phyloP scores from a whole-genome alignment of 1,140 invertebrate species.

The Philotrypesis tridentata region DNA sequence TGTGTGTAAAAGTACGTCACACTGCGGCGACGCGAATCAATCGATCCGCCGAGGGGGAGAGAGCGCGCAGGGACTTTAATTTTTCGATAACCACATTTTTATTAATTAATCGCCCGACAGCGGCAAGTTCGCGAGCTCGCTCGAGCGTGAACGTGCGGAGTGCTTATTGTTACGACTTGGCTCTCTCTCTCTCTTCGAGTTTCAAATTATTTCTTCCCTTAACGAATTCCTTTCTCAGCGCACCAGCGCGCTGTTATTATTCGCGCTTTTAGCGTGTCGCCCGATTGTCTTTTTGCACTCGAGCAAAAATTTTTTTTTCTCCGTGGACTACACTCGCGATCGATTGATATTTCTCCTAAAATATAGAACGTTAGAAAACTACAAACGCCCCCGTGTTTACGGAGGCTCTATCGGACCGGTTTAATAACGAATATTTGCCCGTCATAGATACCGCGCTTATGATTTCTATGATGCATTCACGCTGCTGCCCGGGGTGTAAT shows the following conservation, averaged over 20 bases:
- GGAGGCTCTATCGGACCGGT: no score
- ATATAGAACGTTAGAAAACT: background rate
- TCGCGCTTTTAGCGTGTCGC: background rate
- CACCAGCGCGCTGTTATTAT: background rate
- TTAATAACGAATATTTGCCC: background rate
- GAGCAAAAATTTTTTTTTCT: background rate
- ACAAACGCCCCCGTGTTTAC: no score
- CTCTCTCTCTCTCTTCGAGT: background rate
- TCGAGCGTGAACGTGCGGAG: constrained; percentile 17
- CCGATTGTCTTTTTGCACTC: constrained; percentile 7
- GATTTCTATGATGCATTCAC: background rate
- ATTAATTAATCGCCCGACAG: constrained; percentile 40
- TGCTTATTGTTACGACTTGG: constrained; percentile 33
- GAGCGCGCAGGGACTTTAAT: no score
- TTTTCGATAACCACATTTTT: constrained; percentile 40
- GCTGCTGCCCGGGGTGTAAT: background rate
- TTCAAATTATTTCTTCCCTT: constrained; percentile 35
- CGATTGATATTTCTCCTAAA: no score
- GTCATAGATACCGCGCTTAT: background rate
- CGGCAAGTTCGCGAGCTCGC: background rate
- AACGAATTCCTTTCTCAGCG: constrained; percentile 14
- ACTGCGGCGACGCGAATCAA: background rate
- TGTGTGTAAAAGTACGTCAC: background rate
- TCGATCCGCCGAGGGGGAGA: background rate
- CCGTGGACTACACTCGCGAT: background rate